Base-by-base conservation (phyloP, 2,113 vertebrate genomes). In the Brachirus orientalis region DNA sequence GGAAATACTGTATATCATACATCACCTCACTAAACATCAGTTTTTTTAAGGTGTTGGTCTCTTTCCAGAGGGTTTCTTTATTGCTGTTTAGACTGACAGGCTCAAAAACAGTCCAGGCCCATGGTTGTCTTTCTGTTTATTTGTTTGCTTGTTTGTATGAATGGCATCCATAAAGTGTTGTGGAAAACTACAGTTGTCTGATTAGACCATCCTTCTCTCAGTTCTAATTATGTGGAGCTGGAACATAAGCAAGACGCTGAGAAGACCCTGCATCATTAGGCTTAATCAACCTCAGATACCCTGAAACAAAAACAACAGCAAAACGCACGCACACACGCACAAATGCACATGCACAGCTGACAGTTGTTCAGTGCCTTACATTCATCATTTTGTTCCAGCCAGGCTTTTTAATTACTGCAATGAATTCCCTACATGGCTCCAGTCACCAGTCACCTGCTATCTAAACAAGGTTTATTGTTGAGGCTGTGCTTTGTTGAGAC, bases 391-490 rank as follows among this genome's bases (percentile, higher is more conserved):
- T 51, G 57, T 70, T 82, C 75, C 73, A 72, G 84, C 69, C 56
- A 40, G 58, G 52, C 72, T 72, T 84, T 92, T 91, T 91, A 90
- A 92, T 91, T 92, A 90, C 80, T 48, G 69, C 84, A 82, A 79
- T 87, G 84, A 90, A 93, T 89, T 86, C 79, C 68, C 73, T 72
- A 58, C 78, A 79, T 52, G 56, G 53, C 65, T 79, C 41, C 40
- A 72, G 77, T 62, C 72, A 73, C 52, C 61, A 54, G 47, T 80
- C 70, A 83, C 48, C 57, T 79, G 54, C 62, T 71, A 66, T 77
- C 62, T 55, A 75, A 85, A 83, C 69, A 75, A 40, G 13, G 36
- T 72, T 70, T 75, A 63, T 72, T 73, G 71, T 75, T 53, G 33
- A 73, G 48, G 37, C 64, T 88, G 66, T 41, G 44, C 56, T 78